Percentiles rank a stretch among this genome's conserved stretches.
Evolutionary conservation across 2,797 vertebrate genomes (phyloP).

Genomic region (Phoxinus dragarum): DNA sequence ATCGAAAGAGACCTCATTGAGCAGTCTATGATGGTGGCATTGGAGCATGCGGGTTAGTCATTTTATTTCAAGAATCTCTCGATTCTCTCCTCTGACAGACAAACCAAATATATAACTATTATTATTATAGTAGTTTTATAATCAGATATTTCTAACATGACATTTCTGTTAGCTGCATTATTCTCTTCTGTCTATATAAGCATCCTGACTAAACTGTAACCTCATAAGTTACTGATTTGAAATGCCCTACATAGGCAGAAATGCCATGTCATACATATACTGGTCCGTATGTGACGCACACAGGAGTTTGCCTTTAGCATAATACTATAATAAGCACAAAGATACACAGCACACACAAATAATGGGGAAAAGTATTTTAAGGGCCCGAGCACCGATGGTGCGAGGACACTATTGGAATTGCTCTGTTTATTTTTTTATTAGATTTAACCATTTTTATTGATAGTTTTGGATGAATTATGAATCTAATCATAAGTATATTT

Average conservation of each 20-base stretch:
- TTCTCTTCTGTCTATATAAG: not conserved
- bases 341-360: not conserved
- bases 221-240: conserved; percentile 14
- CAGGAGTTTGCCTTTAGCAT: not conserved
- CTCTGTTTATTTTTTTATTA: not conserved
- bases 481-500: not conserved
- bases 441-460: not conserved
- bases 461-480: not conserved
- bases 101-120: not conserved
- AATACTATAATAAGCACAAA: not conserved
- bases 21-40: conserved; percentile 95
- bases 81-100: not conserved
- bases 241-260: not conserved
- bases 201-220: conserved; percentile 7
- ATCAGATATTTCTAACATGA: not conserved
- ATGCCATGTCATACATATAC: not conserved
- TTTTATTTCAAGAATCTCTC: conserved; percentile 15
- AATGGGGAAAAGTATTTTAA: not conserved
- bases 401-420: too few relatives aligned
- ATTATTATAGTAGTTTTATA: not conserved
- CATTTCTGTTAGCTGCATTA: conserved; percentile 2
- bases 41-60: conserved; percentile 92
- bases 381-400: too few relatives aligned
- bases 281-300: not conserved
- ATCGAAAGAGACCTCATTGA: conserved; percentile 96